A percentile compares a stretch with the other conserved stretches of the same genome.
These are phyloP conservation scores for Musca domestica DNA, from an alignment of 1,140 invertebrate species.

Conservation along the genomic window DNA sequence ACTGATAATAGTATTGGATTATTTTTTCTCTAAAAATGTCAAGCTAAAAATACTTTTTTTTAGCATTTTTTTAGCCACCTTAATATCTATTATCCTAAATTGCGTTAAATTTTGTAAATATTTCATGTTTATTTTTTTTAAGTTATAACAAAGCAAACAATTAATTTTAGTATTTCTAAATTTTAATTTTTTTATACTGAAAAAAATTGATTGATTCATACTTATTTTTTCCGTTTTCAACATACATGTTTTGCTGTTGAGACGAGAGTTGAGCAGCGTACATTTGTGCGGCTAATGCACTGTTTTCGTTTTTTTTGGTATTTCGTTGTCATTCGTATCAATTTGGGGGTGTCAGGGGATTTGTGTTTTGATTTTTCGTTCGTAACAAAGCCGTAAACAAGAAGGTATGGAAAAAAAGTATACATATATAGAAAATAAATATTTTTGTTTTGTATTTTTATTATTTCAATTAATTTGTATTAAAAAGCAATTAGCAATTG, in stretches of 20 bases:
- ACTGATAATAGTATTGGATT: no score
- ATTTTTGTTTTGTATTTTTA: constrained; percentile 38
- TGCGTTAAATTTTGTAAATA: constrained; percentile 2
- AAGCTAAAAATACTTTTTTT: no score
- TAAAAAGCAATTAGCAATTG: constrained; percentile 22
- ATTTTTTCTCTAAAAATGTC: no score
- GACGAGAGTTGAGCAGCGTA: constrained; percentile 85
- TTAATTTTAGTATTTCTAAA: constrained; percentile 9
- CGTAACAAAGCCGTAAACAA: background rate
- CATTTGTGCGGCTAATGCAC: constrained; percentile 94
- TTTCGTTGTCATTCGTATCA: constrained; percentile 26
- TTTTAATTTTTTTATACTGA: constrained; percentile 14
- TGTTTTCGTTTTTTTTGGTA: no score
- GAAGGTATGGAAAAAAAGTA: background rate
- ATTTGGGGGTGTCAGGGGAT: constrained; percentile 20
- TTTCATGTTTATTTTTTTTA: background rate
- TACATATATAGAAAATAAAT: constrained; percentile 45
- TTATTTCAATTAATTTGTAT: constrained; percentile 32
- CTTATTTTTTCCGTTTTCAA: constrained; percentile 44
- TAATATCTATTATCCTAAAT: background rate
- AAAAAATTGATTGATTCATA: background rate
- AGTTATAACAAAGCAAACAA: background rate
- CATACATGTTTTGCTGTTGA: constrained; percentile 87
- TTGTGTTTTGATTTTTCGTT: background rate
- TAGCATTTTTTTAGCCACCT: no score